Base-by-base conservation (phyloP, 2,888 invertebrate species). In the Caenorhabditis sulstoni region DNA sequence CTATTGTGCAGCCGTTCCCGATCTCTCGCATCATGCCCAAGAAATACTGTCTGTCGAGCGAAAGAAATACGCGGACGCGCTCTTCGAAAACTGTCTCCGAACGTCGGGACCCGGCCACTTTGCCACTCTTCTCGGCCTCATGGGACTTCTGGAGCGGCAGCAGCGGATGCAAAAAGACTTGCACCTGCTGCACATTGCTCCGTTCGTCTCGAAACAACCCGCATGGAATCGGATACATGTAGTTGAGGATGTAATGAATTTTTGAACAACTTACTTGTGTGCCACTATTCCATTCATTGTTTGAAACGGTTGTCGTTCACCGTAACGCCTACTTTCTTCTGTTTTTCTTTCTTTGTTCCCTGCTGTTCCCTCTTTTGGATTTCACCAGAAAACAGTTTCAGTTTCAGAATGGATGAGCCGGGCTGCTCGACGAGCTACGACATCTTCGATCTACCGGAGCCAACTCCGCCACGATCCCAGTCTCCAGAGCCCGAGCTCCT, bases 111-210 rank as follows among this genome's bases (percentile, higher is more conserved):
- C 73, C 5, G 45, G 29, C 14, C 65, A 47, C 23, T 65, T 58
- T n/a, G 29, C 73, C 8, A 49, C 39, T 16, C 37, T 73, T 5
- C 41, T 73, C n/a, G 64, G 65, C 16, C 57, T 73, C 1, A n/a
- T 73, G 11, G 65, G 65, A 29, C 50, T 73, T 0, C 22, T 73
- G 52, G 73, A 73, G 52, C 37, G 65, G 5, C 64, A 64, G 45
- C 73, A 73, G 14, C 50, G 53, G 23, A 65, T 65, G 18, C 73
- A 73, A 16, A 73, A 65, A 23, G 73, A 73, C 58, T 29, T 73
- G 18, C 73, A 73, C 39, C 18, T 71, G n/a, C 49, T 71, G 11
- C 37, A 62, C 49, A 53, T 71, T 23, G 62, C 23, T 5, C 70
- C 70, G 7, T 29, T 29, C 7, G 29, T 29, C 29, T 3, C 29